Evolutionary conservation across 2,797 vertebrate species (phyloP), one percentile per base, ranked within the genome.

Genomic region (Acanthurus leucopareius): DNA sequence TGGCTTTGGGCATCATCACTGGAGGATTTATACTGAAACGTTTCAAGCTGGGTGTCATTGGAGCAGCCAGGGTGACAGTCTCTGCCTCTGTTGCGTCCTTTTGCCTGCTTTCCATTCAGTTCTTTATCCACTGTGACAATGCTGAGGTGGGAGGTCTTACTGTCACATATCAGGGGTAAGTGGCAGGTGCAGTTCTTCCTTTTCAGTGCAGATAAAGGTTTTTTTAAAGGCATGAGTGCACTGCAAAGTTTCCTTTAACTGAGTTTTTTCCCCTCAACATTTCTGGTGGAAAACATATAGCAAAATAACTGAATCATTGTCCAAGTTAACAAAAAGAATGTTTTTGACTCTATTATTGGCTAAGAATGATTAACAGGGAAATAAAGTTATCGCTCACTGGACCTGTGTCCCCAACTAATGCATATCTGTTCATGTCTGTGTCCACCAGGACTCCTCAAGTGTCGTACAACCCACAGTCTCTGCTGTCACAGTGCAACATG

Each of bases 1-100:
- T 99, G 17, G 97, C 97, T 7, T 79, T 99, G 81, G 98, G 98
- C 56, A 95, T 99, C 88, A 97, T 99, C 86, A 95, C 94, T 0
- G 98, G 98, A 13, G 97, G 98, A 0, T 92, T 97, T 45, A 58
- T 97, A 13, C 95, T 99, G 94, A 99, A 99, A 85, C 97, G 93
- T 35, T 97, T 97, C 83, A 95, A 95, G 77, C 89, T 99, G 7
- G 88, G 86, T 8, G 38, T 97, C 38, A 64, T 95, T 1, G 97
- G 97, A 13, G 97, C 97, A 0, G 95, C 96, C 72, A 96, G 94
- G 63, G 79, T 99, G 63, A 86, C 94, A 13, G 42, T 98, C n/a
- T 16, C 77, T 6, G 86, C 97, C 0, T 94, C 95, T 1, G 1
- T 96, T 16, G 67, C 93, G 2, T 93, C 97, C 8, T 97, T 96